These are phyloP conservation scores for Sebastiscus albofasciatus DNA, from an alignment of 2,797 vertebrate genomes.

Conservation along the genomic window DNA sequence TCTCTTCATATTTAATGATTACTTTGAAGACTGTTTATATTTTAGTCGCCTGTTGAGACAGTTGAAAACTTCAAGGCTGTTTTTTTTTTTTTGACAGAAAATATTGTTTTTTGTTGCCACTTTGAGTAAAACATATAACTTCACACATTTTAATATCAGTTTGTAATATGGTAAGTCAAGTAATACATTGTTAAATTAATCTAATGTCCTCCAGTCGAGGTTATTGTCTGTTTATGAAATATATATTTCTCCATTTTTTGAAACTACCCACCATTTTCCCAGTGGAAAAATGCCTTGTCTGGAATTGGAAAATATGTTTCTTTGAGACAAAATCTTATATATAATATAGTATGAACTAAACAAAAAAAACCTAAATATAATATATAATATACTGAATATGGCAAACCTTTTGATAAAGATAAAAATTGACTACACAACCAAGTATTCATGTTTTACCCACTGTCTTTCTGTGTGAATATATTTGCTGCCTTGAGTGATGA, in stretches of 20 bases:
- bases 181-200: not conserved
- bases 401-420: not conserved
- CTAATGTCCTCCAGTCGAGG: not conserved
- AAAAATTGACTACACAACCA: not conserved
- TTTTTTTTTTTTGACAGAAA: slow-evolving; percentile 11
- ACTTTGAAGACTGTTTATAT: not conserved
- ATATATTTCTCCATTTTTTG: slow-evolving; percentile 33
- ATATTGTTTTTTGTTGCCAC: slow-evolving; percentile 71
- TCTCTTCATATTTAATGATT: not conserved
- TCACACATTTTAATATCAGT: not conserved
- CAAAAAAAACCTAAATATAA: not conserved
- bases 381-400: not conserved
- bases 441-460: not conserved
- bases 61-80: not conserved
- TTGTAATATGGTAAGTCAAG: not conserved
- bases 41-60: slow-evolving; percentile 66
- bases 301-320: slow-evolving; percentile 20
- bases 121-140: slow-evolving; percentile 51
- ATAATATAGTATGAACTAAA: not conserved
- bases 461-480: not conserved
- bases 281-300: slow-evolving; percentile 61
- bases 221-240: not conserved
- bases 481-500: not conserved
- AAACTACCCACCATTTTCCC: slow-evolving; percentile 65
- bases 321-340: slow-evolving; percentile 46